Evolutionary conservation across 2,797 vertebrate species (phyloP).

Genomic region (Enteromius argenteus): DNA sequence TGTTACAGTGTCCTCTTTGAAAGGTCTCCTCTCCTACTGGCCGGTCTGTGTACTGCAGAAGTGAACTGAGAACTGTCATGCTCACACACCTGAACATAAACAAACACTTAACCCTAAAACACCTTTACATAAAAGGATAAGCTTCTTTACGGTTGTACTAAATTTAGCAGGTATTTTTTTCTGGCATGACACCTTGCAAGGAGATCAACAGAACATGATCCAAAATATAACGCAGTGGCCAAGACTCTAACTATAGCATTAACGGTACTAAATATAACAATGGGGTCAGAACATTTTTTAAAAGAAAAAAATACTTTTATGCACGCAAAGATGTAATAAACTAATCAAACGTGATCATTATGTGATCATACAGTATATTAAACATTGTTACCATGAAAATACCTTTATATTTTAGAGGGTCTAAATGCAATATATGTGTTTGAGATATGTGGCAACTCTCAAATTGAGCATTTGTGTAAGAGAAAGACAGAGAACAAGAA

Average conservation of each 20-base stretch:
- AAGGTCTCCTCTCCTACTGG: neutral
- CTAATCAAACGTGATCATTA: neutral
- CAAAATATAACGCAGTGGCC: neutral
- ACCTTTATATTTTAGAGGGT: neutral
- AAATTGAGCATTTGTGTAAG: neutral
- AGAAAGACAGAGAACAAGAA: neutral
- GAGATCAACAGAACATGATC: conserved; percentile 15
- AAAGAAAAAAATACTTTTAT: neutral
- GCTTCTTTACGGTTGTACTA: conserved; percentile 23
- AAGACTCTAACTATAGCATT: neutral
- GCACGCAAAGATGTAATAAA: neutral
- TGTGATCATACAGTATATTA: neutral
- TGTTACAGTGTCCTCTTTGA: neutral
- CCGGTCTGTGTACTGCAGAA: neutral
- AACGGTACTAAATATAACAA: neutral
- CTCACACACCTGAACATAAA: conserved; percentile 21
- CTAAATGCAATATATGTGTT: neutral
- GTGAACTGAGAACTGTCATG: neutral
- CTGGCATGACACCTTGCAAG: neutral
- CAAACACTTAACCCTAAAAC: conserved; percentile 18
- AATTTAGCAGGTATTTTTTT: conserved; percentile 15
- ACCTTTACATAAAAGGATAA: conserved; percentile 26
- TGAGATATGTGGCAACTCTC: neutral
- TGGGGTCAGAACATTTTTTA: neutral
- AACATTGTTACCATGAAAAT: neutral